Evolutionary conservation across 2,888 invertebrate species (phyloP), one percentile per base, ranked within the genome.

Genomic region (Leptinotarsa peninsularis): DNA sequence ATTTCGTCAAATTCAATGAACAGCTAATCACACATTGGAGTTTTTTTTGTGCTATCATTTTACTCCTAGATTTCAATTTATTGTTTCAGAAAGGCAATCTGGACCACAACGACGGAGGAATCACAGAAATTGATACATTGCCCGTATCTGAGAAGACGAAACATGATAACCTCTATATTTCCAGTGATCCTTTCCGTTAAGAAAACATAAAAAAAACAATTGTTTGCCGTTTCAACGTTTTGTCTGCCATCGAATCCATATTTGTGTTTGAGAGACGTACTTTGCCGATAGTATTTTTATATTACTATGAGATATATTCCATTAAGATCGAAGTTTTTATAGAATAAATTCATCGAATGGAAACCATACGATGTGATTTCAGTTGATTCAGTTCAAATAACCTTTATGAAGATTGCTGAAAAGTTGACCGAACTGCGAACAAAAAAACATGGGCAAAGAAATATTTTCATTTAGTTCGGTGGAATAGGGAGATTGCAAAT

Each of bases 181-280:
- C 33, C 33, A 63, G 43, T 33, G 43, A 63, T 33, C n/a, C 63
- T 63, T 63, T 33, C n/a, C 63, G 33, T 63, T 43, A n/a, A 18
- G 63, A 27, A 63, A 63, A 63, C 63, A 63, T n/a, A n/a, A 17
- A 63, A 63, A 63, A 63, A 63, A 43, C n/a, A 63, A 18, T n/a
- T n/a, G n/a, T 63, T 63, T 33, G 63, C 33, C 17, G 17, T 63
- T 13, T 63, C 18, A n/a, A n/a, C 63, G 43, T 33, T 63, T 13
- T 63, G 33, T n/a, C 63, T 63, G 43, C 27, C 33, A n/a, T 17
- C 17, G 33, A 63, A 63, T 63, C 63, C 3, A 33, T 63, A 63
- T 63, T 63, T 63, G 63, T 18, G 3, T 33, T 7, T 33, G n/a
- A 33, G 18, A 63, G n/a, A 63, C n/a, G 63, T 33, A 63, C 27